Evolutionary conservation across 1,140 invertebrate genomes (phyloP), one percentile per base, ranked within the genome.

Genomic region (Coenobita brevimanus): DNA sequence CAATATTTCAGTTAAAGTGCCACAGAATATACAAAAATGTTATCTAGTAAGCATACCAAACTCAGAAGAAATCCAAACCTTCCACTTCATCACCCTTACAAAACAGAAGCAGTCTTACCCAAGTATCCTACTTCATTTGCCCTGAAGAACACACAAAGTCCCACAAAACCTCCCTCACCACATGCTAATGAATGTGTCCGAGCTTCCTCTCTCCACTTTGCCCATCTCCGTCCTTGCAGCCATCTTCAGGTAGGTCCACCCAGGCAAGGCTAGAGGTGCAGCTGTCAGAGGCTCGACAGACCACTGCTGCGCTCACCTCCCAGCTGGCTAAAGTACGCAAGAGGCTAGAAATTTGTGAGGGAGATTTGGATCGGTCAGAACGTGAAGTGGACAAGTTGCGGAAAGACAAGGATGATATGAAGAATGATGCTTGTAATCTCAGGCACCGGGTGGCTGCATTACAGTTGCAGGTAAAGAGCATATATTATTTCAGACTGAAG

Each of bases 301-400:
- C 73, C 85, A 87, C 79, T 36, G 30, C 85, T n/a, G 50, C 76
- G 76, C 85, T 87, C 46, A 81, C 46, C 24, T 64, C 62, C 27
- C 75, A 87, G 27, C 85, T 87, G 27, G 50, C 54, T 21, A 60
- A 43, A 21, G 60, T 87, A 21, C 85, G 76, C 64, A 87, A 87
- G 57, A 87, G 69, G 27, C 54, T 87, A 64, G 85, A 87, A 33
- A 67, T 87, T 24, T 87, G 85, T 43, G 85, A 87, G 43, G 85
- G 85, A 24, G 85, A 87, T 43, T 57, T 87, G 43, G 85, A 87
- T 64, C 64, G 76, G 43, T 87, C 85, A 36, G 85, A 87, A 50
- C 75, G 85, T 21, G 85, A 87, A 64, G 85, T 80, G 36, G 85
- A 87, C 41, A 79, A 87, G 78, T 64, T 87, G 76, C 79, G 85